These are phyloP conservation scores for Odontomyia ornata DNA, from an alignment of 2,888 invertebrate species.

Conservation along the genomic window DNA sequence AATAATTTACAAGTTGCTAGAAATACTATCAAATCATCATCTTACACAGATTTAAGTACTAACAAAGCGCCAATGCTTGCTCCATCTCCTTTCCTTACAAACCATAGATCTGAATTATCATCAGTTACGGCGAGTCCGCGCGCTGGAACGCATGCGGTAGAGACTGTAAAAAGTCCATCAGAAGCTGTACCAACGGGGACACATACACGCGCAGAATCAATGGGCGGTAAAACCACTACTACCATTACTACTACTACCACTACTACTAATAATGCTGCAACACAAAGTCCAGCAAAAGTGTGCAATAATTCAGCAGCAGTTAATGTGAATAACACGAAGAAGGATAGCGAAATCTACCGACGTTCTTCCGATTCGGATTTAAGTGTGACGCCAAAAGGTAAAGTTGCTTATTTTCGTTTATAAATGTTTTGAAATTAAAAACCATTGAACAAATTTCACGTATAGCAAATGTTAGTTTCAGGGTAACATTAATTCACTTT, in stretches of 20 bases:
- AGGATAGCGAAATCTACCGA: conserved; percentile 71
- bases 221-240: conserved; percentile 63
- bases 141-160: background rate
- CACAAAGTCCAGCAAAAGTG: conserved; percentile 68
- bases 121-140: conserved; percentile 52
- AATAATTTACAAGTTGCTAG: conserved; percentile 57
- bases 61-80: conserved; percentile 64
- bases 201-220: conserved; percentile 68
- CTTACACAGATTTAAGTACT: conserved; percentile 53
- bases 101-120: conserved; percentile 50
- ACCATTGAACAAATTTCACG: background rate
- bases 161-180: conserved; percentile 32
- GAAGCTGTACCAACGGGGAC: background rate
- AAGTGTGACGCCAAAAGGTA: conserved; percentile 93
- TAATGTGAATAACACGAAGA: conserved; percentile 65
- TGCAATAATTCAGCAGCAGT: conserved; percentile 54
- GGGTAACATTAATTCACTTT: too few species aligned
- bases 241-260: background rate
- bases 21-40: conserved; percentile 53
- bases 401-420: background rate
- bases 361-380: conserved; percentile 94
- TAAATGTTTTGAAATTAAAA: background rate
- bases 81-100: conserved; percentile 60
- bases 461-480: too few species aligned
- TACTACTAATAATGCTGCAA: too few species aligned